Conservation (phyloP, 2,888 invertebrate genomes). For the Troides aeacus region DNA sequence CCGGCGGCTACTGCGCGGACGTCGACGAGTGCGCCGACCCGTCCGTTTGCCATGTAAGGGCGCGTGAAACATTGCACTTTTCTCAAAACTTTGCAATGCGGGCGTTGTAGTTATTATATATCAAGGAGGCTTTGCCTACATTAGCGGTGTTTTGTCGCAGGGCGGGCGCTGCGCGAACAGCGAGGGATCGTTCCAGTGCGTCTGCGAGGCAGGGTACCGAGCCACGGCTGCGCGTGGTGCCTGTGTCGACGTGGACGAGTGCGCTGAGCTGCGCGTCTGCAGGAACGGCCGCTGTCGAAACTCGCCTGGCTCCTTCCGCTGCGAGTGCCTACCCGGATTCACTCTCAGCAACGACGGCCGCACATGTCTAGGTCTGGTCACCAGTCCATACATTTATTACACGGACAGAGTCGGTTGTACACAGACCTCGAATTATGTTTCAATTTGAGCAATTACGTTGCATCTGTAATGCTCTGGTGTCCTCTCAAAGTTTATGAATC, state of each 20-base stretch:
- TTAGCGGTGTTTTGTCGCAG: conserved; percentile 46
- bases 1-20: conserved; percentile 69
- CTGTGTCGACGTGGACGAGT: conserved; percentile 79
- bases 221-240: conserved; percentile 74
- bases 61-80: background rate
- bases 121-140: background rate
- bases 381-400: too few species aligned
- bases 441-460: too few species aligned
- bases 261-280: conserved; percentile 87
- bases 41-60: conserved; percentile 47
- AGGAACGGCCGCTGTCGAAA: conserved; percentile 90
- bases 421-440: too few species aligned
- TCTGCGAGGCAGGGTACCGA: conserved; percentile 89
- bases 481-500: too few species aligned
- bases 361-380: conserved; percentile 83
- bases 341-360: conserved; percentile 88
- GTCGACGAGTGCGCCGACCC: conserved; percentile 67
- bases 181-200: conserved; percentile 90
- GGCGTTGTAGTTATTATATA: too few species aligned
- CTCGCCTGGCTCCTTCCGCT: conserved; percentile 88
- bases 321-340: conserved; percentile 89
- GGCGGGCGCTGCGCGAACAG: conserved; percentile 91
- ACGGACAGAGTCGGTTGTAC: too few species aligned
- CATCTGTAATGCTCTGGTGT: too few species aligned
- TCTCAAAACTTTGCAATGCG: background rate